These are phyloP conservation scores for Aphidius gifuensis DNA, from an alignment of 1,140 invertebrate species.

Conservation along the genomic window DNA sequence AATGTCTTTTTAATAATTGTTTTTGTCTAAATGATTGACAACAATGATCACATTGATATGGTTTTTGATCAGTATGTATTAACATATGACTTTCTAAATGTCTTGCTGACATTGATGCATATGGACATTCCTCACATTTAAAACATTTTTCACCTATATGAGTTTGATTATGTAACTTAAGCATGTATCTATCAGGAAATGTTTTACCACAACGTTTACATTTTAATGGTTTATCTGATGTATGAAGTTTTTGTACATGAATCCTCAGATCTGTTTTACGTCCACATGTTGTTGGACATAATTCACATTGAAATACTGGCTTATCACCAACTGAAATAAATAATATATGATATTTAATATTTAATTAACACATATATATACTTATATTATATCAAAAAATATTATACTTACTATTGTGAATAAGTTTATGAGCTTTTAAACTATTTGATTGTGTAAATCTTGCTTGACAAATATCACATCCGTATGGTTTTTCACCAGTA, in stretches of 20 bases:
- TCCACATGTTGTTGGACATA: constrained; percentile 95
- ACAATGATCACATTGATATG: constrained; percentile 79
- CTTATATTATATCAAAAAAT: neutral
- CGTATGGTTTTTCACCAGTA: constrained; percentile 91
- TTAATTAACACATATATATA: constrained; percentile 15
- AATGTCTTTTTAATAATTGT: constrained; percentile 85
- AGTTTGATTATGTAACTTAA: constrained; percentile 73
- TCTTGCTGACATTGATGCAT: constrained; percentile 86
- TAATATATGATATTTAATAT: neutral
- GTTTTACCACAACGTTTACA: constrained; percentile 91
- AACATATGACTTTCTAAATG: constrained; percentile 96
- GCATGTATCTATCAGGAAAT: constrained; percentile 83
- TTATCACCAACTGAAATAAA: constrained; percentile 75
- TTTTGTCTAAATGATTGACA: constrained; percentile 84
- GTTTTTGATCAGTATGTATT: constrained; percentile 91
- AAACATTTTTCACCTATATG: constrained; percentile 98
- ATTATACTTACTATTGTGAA: constrained; percentile 79
- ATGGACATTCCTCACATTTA: constrained; percentile 92
- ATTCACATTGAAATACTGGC: constrained; percentile 90
- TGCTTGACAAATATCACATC: constrained; percentile 88
- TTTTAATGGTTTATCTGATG: constrained; percentile 84
- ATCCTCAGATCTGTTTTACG: constrained; percentile 94
- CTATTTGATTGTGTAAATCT: constrained; percentile 96
- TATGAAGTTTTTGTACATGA: constrained; percentile 95
- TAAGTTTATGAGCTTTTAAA: constrained; percentile 89